A percentile compares a stretch with the other conserved stretches of the same genome.
Conservation (phyloP, 2,113 vertebrate genomes). For the Oryzias javanicus region DNA sequence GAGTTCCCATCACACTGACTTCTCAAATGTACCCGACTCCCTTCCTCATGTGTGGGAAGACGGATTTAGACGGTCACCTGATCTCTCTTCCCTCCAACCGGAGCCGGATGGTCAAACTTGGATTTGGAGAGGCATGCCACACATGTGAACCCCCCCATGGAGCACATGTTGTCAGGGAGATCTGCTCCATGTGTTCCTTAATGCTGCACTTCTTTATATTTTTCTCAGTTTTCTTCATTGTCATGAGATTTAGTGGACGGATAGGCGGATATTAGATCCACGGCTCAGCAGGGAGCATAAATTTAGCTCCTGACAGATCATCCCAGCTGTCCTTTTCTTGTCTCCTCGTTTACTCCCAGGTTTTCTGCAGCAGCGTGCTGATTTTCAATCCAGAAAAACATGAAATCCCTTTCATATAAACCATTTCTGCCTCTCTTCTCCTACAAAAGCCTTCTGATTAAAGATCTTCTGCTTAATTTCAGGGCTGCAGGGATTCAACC, state of each 20-base stretch:
- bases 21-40: background rate
- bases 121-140: conserved; percentile 47
- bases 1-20: too few species aligned
- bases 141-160: background rate
- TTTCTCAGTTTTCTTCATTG: conserved; percentile 8
- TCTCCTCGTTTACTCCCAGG: conserved; percentile 13
- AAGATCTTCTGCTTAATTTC: background rate
- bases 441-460: too few species aligned
- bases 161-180: conserved; percentile 3
- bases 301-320: conserved; percentile 36
- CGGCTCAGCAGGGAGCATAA: conserved; percentile 29
- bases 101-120: conserved; percentile 16
- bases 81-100: conserved; percentile 47
- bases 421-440: too few species aligned
- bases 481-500: background rate
- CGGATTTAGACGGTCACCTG: conserved; percentile 66
- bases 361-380: too few species aligned
- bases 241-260: background rate
- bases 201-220: conserved; percentile 42
- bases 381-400: too few species aligned
- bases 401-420: too few species aligned
- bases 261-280: background rate
- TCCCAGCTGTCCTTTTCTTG: conserved; percentile 44
- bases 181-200: conserved; percentile 16
- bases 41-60: conserved; percentile 31